Conservation (phyloP, 2,113 vertebrate species). For the Toxotes chatareus region DNA sequence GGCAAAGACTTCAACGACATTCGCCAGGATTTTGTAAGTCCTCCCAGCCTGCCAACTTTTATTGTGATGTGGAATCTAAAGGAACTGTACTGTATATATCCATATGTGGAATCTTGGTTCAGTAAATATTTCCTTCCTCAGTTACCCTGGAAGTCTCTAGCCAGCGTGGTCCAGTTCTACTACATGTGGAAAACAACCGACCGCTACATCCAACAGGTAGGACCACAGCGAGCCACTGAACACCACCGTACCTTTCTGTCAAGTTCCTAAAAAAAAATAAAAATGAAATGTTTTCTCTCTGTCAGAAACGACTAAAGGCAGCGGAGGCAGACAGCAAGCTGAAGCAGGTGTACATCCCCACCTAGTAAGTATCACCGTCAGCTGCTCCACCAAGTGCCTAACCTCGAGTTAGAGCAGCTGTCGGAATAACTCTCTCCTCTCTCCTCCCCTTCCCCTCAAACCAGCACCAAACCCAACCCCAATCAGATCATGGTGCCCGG, state of each 20-base stretch:
- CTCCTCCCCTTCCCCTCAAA: too few relatives aligned
- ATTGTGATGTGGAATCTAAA: neutral
- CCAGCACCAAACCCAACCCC: conserved; percentile 94
- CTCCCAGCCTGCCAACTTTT: too few relatives aligned
- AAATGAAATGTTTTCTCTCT: too few relatives aligned
- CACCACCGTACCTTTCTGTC: neutral
- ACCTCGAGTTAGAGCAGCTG: neutral
- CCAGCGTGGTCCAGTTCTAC: conserved; percentile 96
- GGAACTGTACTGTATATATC: neutral
- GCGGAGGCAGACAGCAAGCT: conserved; percentile 95
- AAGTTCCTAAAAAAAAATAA: neutral
- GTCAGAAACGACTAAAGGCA: conserved; percentile 93
- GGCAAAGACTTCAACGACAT: conserved; percentile 96
- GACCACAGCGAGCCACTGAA: rapidly evolving
- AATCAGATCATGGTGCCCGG: conserved; percentile 94
- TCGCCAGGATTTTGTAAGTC: conserved; percentile 94
- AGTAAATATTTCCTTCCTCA: conserved; percentile 46
- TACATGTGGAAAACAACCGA: conserved; percentile 99
- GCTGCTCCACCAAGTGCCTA: neutral
- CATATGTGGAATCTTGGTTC: neutral
- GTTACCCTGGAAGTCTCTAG: conserved; percentile 96
- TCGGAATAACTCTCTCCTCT: neutral
- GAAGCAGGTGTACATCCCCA: conserved; percentile 96
- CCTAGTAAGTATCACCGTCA: conserved; percentile 87
- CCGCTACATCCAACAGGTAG: conserved; percentile 94